Conservation (phyloP, 1,140 invertebrate species). For the Tetragnatha versicolor region DNA sequence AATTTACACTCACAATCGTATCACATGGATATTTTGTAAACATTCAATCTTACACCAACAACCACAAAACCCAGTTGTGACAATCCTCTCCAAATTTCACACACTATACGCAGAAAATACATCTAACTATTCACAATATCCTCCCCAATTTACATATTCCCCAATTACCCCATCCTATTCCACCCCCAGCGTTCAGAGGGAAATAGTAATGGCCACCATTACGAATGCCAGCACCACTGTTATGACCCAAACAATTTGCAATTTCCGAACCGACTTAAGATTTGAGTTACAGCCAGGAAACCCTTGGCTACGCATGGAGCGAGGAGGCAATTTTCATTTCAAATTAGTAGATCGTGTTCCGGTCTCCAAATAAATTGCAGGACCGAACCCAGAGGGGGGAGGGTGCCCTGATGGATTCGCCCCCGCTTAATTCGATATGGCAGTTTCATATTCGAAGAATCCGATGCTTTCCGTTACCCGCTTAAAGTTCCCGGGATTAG, state of each 20-base stretch:
- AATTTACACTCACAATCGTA: too few species aligned
- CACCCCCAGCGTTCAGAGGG: too few species aligned
- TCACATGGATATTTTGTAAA: too few species aligned
- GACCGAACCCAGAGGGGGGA: background rate
- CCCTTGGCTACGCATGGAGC: background rate
- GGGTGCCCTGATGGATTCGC: slow-evolving; percentile 5
- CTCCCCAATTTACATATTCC: too few species aligned
- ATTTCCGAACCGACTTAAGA: background rate
- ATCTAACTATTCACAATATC: too few species aligned
- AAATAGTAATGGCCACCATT: background rate
- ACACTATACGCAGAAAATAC: too few species aligned
- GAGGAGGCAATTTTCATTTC: slow-evolving; percentile 25
- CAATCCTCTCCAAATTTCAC: too few species aligned
- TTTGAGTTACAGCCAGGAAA: background rate
- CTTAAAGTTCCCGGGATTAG: slow-evolving; percentile 17
- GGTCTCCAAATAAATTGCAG: slow-evolving; percentile 14
- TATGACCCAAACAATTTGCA: slow-evolving; percentile 10
- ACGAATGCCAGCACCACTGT: background rate
- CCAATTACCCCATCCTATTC: too few species aligned
- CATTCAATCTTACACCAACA: too few species aligned
- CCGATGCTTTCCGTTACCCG: background rate
- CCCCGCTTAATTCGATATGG: slow-evolving; percentile 12
- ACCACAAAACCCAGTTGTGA: too few species aligned
- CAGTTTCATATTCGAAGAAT: background rate
- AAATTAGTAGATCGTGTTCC: slow-evolving; percentile 29